Evolutionary conservation across 1,140 invertebrate species (phyloP), one percentile per base, ranked within the genome.

Genomic region (Zaprionus inermis): DNA sequence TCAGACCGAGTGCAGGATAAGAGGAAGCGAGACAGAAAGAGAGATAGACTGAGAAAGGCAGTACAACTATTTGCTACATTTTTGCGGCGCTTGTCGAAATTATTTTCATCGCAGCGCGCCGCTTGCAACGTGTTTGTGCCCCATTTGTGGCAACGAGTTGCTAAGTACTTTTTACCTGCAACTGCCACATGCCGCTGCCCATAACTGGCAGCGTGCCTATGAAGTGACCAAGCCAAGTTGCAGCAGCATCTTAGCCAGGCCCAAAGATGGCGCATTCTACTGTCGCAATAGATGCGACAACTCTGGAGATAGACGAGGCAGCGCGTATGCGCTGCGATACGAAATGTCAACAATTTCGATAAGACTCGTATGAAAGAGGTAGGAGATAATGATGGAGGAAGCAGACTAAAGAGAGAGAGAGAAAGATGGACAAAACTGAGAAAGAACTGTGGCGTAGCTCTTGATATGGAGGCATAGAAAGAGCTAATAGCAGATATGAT

Each of bases 101-200:
- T 44, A 63, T 69, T 61, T 74, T 58, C 58, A 74, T 57, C 65
- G 79, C 74, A 49, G 9, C 44, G 54, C 55, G 67, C 6, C 30
- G 30, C 72, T 64, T n/a, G 54, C 63, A 69, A 82, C 80, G 80
- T 82, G 80, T 84, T 76, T 83, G 76, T 66, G 73, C 61, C 28
- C 80, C 80, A 83, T 83, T 79, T 83, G 80, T 65, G 80, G 72
- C 64, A 72, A 63, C 61, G 22, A 61, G 65, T 73, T 68, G 46
- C 66, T 55, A 61, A 69, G 72, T 56, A 61, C 67, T 57, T 56
- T 52, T 58, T 67, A 57, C 63, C 36, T 58, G 70, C 55, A 73
- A 57, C 52, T 41, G 63, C 51, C 52, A 57, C 28, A 51, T 64
- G 63, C 38, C 38, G 2, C 38, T 64, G 67, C 36, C 72, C 71